A percentile compares a stretch with the other conserved stretches of the same genome.
phyloP scores from a whole-genome alignment of 2,113 vertebrate species.

The Maylandia zebra region DNA sequence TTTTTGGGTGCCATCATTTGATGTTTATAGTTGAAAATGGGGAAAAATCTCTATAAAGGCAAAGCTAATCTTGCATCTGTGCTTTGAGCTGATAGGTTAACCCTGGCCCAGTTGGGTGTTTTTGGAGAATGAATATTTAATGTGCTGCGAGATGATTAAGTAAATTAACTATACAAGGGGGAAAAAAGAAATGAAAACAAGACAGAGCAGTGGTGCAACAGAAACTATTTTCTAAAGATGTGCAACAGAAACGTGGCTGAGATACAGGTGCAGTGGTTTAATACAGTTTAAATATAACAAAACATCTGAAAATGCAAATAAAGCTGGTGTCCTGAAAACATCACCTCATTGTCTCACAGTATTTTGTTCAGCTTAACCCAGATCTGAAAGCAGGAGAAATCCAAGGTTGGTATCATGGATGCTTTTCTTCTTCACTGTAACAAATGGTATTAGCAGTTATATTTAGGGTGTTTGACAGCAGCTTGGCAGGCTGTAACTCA shows the following conservation, averaged over 20 bases:
- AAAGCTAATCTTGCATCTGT: not conserved
- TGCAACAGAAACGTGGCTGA: not conserved
- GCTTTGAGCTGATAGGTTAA: not conserved
- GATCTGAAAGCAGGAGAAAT: not conserved
- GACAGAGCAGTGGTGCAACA: not conserved
- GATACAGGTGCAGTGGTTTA: not conserved
- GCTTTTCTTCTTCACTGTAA: not conserved
- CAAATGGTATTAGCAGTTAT: slow-evolving; percentile 33
- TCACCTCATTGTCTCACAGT: not conserved
- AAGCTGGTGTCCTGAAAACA: not conserved
- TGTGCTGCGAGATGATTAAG: not conserved
- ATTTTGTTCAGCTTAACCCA: not conserved
- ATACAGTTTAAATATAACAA: not conserved
- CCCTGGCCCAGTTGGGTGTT: not conserved
- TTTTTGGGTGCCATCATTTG: not conserved
- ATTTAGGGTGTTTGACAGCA: slow-evolving; percentile 38
- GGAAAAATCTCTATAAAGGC: not conserved
- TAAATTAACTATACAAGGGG: not conserved
- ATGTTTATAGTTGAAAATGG: not conserved
- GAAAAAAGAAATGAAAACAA: accelerated
- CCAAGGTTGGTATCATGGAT: not conserved
- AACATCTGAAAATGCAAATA: not conserved
- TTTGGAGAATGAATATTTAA: not conserved
- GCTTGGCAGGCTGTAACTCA: slow-evolving; percentile 26
- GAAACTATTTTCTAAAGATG: too few species aligned